A percentile compares a stretch with the other conserved stretches of the same genome.
These are phyloP conservation scores for Gymnarchus niloticus DNA, from an alignment of 2,113 vertebrate genomes.

Conservation along the genomic window DNA sequence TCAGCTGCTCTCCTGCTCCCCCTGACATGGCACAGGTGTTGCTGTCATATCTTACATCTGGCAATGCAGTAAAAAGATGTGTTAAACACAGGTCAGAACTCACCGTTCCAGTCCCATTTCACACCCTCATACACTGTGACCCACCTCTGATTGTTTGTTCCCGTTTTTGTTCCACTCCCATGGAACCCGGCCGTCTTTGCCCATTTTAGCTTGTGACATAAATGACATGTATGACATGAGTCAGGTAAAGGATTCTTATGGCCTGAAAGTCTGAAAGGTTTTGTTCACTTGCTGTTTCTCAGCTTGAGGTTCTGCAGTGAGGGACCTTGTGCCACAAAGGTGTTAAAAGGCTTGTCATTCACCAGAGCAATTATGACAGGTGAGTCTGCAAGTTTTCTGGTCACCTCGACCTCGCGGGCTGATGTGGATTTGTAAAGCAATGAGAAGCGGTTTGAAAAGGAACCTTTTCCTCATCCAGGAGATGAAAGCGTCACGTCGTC, in stretches of 20 bases:
- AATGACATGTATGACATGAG: constrained; percentile 23
- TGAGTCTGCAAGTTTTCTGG: neutral
- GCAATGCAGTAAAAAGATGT: neutral
- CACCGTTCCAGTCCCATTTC: neutral
- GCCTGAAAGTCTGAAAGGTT: neutral
- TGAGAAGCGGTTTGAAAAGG: neutral
- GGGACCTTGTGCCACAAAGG: constrained; percentile 6
- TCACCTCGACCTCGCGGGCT: neutral
- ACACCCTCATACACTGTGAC: neutral
- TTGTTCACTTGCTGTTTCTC: neutral
- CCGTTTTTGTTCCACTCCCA: constrained; percentile 10
- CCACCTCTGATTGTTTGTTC: neutral
- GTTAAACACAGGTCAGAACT: constrained; percentile 1
- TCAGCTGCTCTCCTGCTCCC: neutral
- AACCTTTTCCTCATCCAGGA: neutral
- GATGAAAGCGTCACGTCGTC: neutral
- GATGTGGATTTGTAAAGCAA: neutral
- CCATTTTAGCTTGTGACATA: constrained; percentile 19
- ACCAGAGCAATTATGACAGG: neutral
- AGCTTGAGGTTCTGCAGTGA: neutral
- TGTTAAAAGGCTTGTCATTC: constrained; percentile 8
- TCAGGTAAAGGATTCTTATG: neutral
- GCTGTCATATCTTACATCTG: neutral
- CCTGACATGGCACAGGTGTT: neutral
- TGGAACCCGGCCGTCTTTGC: neutral